Evolutionary conservation across 2,113 vertebrate genomes (phyloP), one percentile per base, ranked within the genome.

Genomic region (Pao palembangensis): DNA sequence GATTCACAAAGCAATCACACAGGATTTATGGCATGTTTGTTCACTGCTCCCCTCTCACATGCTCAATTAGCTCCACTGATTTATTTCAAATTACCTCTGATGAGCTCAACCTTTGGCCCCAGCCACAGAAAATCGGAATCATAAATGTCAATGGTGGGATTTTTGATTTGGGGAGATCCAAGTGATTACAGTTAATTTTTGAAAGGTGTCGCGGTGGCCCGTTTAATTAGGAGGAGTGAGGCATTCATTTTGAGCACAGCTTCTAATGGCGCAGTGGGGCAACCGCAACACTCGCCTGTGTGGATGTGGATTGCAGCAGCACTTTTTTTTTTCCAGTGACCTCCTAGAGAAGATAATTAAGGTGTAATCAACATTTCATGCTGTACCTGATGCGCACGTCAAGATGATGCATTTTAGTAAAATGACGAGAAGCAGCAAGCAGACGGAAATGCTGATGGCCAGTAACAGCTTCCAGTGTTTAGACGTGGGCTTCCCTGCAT

Each of bases 321-420:
- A 53, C 58, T 73, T 84, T 87, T 78, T 84, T 81, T 87, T 78
- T 85, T 81, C 83, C 71, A 31, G 69, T 82, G 85, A 87, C 87
- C 83, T 78, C 25, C 71, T 41, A 54, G 71, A 75, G 78, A 69
- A 78, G 73, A 83, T 79, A 82, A 86, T 89, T 84, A 85, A 81
- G 77, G 70, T 69, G 74, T 75, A 84, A 76, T 82, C 67, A 84
- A 82, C 80, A 78, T 85, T 82, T 78, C 51, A 70, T 58, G 77
- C 65, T 47, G 16, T 68, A 76, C 61, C 72, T 79, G 83, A 88
- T 64, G 81, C 76, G 82, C 76, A 58, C 75, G 64, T 76, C 73
- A 81, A 77, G 60, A 85, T 85, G 80, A 74, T 47, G 63, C 61
- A 76, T 48, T 66, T 65, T 55, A 55, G 66, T 55, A 64, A 69